phyloP scores from a whole-genome alignment of 2,797 vertebrate species.

The Psittacula derbiana region DNA sequence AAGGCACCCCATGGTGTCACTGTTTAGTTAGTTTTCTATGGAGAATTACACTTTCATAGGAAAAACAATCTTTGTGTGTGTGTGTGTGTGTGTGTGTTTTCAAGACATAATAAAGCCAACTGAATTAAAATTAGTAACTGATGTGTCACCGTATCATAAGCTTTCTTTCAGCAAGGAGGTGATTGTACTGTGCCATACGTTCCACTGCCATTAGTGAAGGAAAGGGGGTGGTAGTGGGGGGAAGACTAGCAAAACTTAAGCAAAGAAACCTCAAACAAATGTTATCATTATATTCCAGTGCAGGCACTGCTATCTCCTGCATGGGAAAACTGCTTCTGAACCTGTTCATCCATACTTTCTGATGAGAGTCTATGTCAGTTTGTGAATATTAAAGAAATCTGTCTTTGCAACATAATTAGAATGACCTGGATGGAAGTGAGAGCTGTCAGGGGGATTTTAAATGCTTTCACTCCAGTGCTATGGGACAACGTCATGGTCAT shows the following conservation, averaged over 20 bases:
- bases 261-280: neutral
- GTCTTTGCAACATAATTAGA: neutral
- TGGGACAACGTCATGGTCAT: neutral
- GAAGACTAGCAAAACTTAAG: neutral
- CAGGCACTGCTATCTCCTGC: neutral
- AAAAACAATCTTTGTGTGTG: neutral
- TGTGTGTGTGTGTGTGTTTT: neutral
- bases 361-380: neutral
- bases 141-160: constrained; percentile 28
- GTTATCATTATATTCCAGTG: neutral
- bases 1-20: constrained; percentile 44
- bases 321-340: neutral
- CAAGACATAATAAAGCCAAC: constrained; percentile 9
- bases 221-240: fast-evolving
- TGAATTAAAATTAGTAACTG: constrained; percentile 48
- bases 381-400: neutral
- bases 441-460: neutral
- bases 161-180: neutral
- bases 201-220: neutral
- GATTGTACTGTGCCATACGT: neutral
- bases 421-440: neutral
- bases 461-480: neutral
- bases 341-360: neutral
- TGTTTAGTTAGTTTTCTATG: constrained; percentile 38
- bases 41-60: neutral